A percentile compares a stretch with the other conserved stretches of the same genome.
These are phyloP conservation scores for Pemphredon lugubris DNA, from an alignment of 2,888 invertebrate genomes.

Conservation along the genomic window DNA sequence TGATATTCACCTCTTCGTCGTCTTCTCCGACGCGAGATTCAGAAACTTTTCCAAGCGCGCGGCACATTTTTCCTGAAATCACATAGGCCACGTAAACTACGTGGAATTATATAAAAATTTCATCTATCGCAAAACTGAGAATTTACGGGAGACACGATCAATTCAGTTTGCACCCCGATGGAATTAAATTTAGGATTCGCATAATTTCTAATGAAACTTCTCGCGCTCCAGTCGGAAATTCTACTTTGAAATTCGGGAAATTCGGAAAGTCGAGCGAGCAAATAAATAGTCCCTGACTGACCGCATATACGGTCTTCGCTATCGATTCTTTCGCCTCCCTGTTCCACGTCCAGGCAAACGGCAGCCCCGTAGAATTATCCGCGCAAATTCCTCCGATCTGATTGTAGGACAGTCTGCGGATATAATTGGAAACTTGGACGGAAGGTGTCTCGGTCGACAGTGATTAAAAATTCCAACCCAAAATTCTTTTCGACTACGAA, in stretches of 20 bases:
- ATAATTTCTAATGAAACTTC: too few species aligned
- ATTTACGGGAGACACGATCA: too few species aligned
- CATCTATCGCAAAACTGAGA: constrained; percentile 1
- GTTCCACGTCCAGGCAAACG: constrained; percentile 67
- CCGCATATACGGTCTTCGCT: constrained; percentile 53
- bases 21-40: neutral
- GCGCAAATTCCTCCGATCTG: constrained; percentile 69
- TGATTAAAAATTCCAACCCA: constrained; percentile 62
- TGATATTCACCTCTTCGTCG: constrained; percentile 4
- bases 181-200: too few species aligned
- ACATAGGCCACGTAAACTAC: neutral
- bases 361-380: constrained; percentile 60
- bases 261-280: too few species aligned
- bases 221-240: too few species aligned
- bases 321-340: constrained; percentile 38
- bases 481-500: constrained; percentile 55
- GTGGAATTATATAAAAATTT: constrained; percentile 1
- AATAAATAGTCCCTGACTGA: constrained; percentile 22
- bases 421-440: constrained; percentile 57
- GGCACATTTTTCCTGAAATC: too few species aligned
- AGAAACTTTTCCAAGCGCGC: too few species aligned
- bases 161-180: too few species aligned
- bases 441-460: constrained; percentile 34
- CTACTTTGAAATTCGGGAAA: too few species aligned
- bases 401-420: constrained; percentile 70